Percentiles rank a stretch among this genome's conserved stretches.
Evolutionary conservation across 2,888 invertebrate genomes (phyloP).

Genomic region (Ornithoptera priamus): DNA sequence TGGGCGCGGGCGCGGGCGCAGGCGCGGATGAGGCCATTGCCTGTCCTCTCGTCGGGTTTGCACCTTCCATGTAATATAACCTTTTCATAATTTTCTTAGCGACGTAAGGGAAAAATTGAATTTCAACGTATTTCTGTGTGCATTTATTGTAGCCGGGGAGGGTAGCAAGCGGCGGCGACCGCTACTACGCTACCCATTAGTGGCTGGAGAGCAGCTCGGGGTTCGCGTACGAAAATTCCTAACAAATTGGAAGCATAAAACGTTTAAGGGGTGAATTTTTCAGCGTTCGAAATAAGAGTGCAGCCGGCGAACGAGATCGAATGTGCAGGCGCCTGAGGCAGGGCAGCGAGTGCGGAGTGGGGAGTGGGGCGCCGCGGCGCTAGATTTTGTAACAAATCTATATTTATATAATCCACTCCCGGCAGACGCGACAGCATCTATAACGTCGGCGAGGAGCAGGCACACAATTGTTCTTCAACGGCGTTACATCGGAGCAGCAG

Average conservation of each 20-base stretch:
- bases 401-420: not conserved
- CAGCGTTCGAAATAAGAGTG: constrained; percentile 36
- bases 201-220: not conserved
- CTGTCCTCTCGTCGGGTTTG: not conserved
- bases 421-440: not conserved
- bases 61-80: constrained; percentile 1
- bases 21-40: not conserved
- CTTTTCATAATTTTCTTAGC: not conserved
- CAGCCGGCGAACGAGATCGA: constrained; percentile 40
- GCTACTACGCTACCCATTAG: not conserved
- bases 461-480: too few species aligned
- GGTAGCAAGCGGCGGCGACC: too few species aligned
- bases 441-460: too few species aligned
- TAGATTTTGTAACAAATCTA: not conserved
- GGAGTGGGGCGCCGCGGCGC: too few species aligned
- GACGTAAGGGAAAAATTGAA: not conserved
- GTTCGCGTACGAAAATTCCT: not conserved
- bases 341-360: too few species aligned
- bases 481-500: too few species aligned
- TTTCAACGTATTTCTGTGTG: too few species aligned
- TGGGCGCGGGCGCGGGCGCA: not conserved
- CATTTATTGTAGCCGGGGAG: too few species aligned
- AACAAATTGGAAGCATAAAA: constrained; percentile 6
- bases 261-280: constrained; percentile 27
- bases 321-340: not conserved